Base-by-base conservation (phyloP, 2,888 invertebrate species). In the Poecilus cupreus region DNA sequence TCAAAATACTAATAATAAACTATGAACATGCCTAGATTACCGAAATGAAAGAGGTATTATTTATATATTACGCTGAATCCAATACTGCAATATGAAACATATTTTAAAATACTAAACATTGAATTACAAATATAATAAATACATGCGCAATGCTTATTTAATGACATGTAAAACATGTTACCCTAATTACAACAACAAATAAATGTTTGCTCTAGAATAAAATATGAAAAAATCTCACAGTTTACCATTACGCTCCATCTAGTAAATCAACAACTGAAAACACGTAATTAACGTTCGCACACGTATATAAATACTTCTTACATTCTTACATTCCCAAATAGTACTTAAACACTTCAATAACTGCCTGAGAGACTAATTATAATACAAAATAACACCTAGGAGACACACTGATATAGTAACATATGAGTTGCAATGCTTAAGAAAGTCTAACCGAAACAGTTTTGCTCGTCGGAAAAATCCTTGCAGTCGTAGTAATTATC, bases 381-480 rank as follows among this genome's bases (percentile, higher is more conserved):
- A 64, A 64, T 37, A 37, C 32, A 32, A 68, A 68, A 37, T 68
- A 32, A 68, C 64, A 68, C 64, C 64, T 68, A 68, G 32, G 18
- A 68, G 37, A 68, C 64, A 57, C 57, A 68, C 64, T 68, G 64
- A 68, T 68, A 68, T 68, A 68, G 60, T 54, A 68, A 68, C 64
- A 68, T 46, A 46, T 37, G 64, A 68, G 64, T 68, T 68, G 64
- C 64, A 68, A 68, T 68, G 64, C 64, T 37, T 68, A 37, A 68
- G 16, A 79, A 72, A 54, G 39, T 90, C 91, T 91, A 91, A 92
- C 91, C 91, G 91, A 93, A 92, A 92, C 96, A 96, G 91, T 95
- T 95, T 90, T 96, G 95, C 91, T 96, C 96, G 89, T 96, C 96
- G 87, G 96, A 95, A 93, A 95, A 96, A 92, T 96, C 96, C 90